Evolutionary conservation across 2,797 vertebrate genomes (phyloP), one percentile per base, ranked within the genome.

Genomic region (Phrynocephalus vlangalii): DNA sequence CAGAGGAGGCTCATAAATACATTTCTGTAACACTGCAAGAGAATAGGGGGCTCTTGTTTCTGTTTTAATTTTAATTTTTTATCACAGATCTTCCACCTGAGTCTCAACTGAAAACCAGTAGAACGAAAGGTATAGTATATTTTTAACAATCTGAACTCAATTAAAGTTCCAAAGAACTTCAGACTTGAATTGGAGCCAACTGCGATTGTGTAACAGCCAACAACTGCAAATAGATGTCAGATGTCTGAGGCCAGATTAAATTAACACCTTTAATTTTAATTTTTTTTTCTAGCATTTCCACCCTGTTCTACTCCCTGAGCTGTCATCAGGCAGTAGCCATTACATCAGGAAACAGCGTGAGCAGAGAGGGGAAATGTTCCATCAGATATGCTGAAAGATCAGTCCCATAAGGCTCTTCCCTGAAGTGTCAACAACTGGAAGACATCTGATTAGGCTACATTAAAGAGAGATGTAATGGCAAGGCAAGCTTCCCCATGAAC

Each of bases 241-340:
- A 88, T 91, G 87, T 91, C 89, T 93, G 89, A 82, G 90, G 82
- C 77, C 87, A 92, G 87, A 90, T 90, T 90, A 92, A 93, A 91
- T 93, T 92, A 91, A 67, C 44, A 73, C 20, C 50, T 90, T 78
- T 83, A 73, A 5, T 48, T 84, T 83, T 20, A 67, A 85, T 91
- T 89, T 92, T 56, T 3, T 92, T 91, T n/a, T n/a, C 80, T 79
- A 91, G 86, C 60, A 84, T 26, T 89, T 91, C 78, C 84, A 81
- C 22, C 86, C 33, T 71, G 22, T 83, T 86, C 85, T 71, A 60
- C 88, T 85, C 26, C 33, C 56, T 76, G 52, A 75, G 60, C 22
- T 84, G 33, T 60, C 56, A 75, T 30, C 33, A 63, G 24, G 52
- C 33, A 44, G 26, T 56, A 76, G 24, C 71, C 72, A 73, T 26